Percentiles rank a stretch among this genome's conserved stretches.
These are phyloP conservation scores for Oscheius sp. DNA, from an alignment of 2,888 invertebrate species.

Conservation along the genomic window DNA sequence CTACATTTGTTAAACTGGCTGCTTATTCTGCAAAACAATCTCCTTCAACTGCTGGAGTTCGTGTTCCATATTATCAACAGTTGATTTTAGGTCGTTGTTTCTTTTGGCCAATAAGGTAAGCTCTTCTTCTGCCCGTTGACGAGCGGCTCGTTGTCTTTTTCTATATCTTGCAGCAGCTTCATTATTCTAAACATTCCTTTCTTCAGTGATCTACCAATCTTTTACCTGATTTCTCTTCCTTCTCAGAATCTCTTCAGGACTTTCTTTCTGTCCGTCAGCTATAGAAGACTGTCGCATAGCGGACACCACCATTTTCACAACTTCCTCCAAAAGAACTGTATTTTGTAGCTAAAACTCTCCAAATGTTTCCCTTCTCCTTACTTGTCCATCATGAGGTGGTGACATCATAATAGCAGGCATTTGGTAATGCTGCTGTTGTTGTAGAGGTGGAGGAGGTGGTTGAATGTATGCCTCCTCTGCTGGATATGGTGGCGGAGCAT, in stretches of 20 bases:
- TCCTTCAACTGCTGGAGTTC: conserved; percentile 41
- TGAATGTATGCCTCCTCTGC: neutral
- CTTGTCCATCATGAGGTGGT: neutral
- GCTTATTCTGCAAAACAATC: conserved; percentile 32
- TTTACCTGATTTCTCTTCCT: conserved; percentile 59
- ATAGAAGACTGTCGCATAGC: conserved; percentile 54
- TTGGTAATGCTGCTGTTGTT: neutral
- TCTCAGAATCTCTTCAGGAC: conserved; percentile 61
- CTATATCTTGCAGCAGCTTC: conserved; percentile 65
- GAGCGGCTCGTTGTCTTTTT: conserved; percentile 59
- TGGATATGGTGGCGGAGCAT: conserved; percentile 32
- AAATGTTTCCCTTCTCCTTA: too few relatives aligned
- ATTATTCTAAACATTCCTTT: conserved; percentile 55
- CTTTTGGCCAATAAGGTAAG: conserved; percentile 43
- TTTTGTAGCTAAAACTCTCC: conserved; percentile 3
- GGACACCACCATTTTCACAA: conserved; percentile 60
- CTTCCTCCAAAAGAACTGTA: conserved; percentile 50
- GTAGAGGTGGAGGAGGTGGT: too few relatives aligned
- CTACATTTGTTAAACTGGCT: neutral
- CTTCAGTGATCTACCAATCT: neutral
- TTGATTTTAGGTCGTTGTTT: conserved; percentile 50
- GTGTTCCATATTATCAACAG: conserved; percentile 39
- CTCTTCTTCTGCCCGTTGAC: conserved; percentile 49
- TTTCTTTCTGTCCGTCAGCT: conserved; percentile 42
- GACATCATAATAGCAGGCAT: conserved; percentile 14